A percentile compares a stretch with the other conserved stretches of the same genome.
phyloP scores from a whole-genome alignment of 2,888 invertebrate genomes.

The Phalera bucephala region DNA sequence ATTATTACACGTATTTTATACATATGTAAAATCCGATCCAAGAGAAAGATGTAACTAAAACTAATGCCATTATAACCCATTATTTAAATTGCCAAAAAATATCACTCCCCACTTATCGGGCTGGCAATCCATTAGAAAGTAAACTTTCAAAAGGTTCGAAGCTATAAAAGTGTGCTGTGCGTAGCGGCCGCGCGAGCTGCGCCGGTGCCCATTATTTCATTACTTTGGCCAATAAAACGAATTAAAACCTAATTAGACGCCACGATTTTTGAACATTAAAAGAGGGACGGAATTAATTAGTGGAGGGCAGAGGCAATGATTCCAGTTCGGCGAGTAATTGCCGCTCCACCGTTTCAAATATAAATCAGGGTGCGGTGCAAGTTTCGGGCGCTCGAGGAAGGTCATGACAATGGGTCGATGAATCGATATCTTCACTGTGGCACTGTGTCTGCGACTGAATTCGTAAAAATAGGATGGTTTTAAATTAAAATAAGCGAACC shows the following conservation, averaged over 20 bases:
- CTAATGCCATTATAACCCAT: too few species aligned
- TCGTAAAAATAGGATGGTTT: too few species aligned
- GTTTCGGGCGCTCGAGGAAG: constrained; percentile 21
- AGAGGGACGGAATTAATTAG: constrained; percentile 80
- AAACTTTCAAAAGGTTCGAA: constrained; percentile 34
- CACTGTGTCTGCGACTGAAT: too few species aligned
- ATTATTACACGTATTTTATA: too few species aligned
- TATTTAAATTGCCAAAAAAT: too few species aligned
- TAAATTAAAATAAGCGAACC: too few species aligned
- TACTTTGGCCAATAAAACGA: constrained; percentile 78
- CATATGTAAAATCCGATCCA: too few species aligned
- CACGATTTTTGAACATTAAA: constrained; percentile 82
- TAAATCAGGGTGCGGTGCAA: constrained; percentile 48
- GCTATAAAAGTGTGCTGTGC: constrained; percentile 47
- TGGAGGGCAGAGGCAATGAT: constrained; percentile 73
- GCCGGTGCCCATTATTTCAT: constrained; percentile 64
- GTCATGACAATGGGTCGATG: too few species aligned
- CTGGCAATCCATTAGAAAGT: constrained; percentile 18
- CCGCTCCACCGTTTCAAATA: constrained; percentile 60
- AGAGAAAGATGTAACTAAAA: too few species aligned
- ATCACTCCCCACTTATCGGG: constrained; percentile 5
- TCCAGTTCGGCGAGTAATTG: constrained; percentile 75
- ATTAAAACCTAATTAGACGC: constrained; percentile 82
- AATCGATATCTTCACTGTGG: too few species aligned
- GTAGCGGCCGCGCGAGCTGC: constrained; percentile 47